Evolutionary conservation across 2,113 vertebrate genomes (phyloP), one percentile per base, ranked within the genome.

Genomic region (Orcinus orca): DNA sequence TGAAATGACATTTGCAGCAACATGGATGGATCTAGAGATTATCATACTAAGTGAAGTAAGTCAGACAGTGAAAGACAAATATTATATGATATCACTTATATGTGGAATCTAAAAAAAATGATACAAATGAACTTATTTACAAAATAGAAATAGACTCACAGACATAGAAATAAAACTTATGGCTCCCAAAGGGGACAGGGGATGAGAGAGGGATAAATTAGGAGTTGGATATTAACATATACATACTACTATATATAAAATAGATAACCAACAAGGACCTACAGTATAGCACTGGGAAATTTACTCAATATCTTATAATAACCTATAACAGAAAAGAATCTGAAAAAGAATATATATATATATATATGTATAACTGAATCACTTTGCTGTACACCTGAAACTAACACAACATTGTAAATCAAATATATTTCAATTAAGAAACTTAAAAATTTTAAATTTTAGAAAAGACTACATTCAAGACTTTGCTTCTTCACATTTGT

Each of bases 241-340:
- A 41, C 41, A 41, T 1, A 41, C 41, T 6, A 41, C 41, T 41
- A 41, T 41, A 41, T 41, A 41, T 41, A 41, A 41, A 41, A 15
- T 0, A 58, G 20, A 9, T 5, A 8, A 23, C 17, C 50, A 58
- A 25, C 33, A 55, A 80, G 50, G 21, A 36, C 33, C 77, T 58
- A 1, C 33, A 2, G 20, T 8, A 2, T 2, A 36, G 6, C 77
- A 36, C 50, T 9, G n/a, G 11, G 12, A 8, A 5, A 13, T n/a
- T 3, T 9, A 15, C 21, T 2, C 50, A 36, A 0, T 14, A 15
- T 9, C 33, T 25, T 8, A 3, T 25, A 15, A 80, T 25, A 25
- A 36, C 11, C 50, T 25, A 9, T 15, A 25, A 8, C 2, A 20
- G 33, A 80, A 25, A 80, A 55, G 4, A 36, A 23, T n/a, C 20